Conservation (phyloP, 2,797 vertebrate genomes). For the Psittacula derbiana region DNA sequence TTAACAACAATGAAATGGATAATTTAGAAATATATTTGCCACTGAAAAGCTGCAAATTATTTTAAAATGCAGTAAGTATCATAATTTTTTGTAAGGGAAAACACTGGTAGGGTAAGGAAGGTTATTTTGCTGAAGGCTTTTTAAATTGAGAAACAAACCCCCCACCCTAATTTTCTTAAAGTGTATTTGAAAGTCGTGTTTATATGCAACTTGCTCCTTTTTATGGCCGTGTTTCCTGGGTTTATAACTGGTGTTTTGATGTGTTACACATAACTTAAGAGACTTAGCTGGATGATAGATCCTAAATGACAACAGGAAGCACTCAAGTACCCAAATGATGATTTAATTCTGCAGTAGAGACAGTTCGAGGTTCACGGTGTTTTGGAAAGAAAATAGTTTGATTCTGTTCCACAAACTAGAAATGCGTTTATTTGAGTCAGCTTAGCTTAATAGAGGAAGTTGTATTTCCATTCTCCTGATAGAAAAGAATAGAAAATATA, state of each 20-base stretch:
- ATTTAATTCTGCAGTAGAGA: neutral
- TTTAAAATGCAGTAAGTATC: neutral
- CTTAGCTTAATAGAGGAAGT: neutral
- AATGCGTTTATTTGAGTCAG: neutral
- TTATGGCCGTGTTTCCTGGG: neutral
- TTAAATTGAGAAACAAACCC: neutral
- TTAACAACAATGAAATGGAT: neutral
- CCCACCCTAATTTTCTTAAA: neutral
- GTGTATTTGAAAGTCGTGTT: neutral
- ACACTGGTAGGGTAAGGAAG: neutral
- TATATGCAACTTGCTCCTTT: neutral
- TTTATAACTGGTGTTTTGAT: neutral
- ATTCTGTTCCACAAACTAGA: neutral
- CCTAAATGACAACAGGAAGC: neutral
- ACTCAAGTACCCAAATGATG: neutral
- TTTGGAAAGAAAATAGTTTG: neutral
- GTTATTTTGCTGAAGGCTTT: neutral
- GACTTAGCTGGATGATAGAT: neutral
- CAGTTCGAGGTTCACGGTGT: neutral
- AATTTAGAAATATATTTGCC: slow-evolving; percentile 24
- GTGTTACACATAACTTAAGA: neutral
- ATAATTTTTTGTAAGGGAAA: neutral
- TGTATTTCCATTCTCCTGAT: neutral
- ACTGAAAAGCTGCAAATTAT: neutral
- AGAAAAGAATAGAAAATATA: neutral